Evolutionary conservation across 2,888 invertebrate species (phyloP).

Genomic region (Pheosia gnoma): DNA sequence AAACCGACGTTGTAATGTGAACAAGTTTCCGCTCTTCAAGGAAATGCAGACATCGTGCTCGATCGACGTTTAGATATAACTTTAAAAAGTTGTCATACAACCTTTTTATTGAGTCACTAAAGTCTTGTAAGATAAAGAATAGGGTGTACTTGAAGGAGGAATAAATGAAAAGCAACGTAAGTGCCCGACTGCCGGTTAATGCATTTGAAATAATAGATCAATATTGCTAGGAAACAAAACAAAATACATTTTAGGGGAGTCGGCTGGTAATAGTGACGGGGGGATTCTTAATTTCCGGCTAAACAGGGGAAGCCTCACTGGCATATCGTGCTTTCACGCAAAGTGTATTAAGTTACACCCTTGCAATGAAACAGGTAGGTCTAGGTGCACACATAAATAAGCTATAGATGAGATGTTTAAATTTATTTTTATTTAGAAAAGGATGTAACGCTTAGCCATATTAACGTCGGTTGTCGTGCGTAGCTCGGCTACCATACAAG

Average conservation of each 20-base stretch:
- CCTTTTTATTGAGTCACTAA: not conserved
- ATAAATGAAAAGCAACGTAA: not conserved
- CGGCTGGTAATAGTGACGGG: conserved; percentile 45
- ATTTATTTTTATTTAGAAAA: conserved; percentile 13
- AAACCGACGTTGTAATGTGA: conserved; percentile 33
- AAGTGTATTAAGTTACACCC: conserved; percentile 41
- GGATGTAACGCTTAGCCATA: conserved; percentile 44
- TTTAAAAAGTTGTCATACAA: conserved; percentile 12
- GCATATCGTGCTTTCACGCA: conserved; percentile 31
- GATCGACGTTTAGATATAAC: conserved; percentile 24
- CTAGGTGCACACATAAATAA: not conserved
- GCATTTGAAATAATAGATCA: conserved; percentile 48
- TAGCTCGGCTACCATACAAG: conserved; percentile 46
- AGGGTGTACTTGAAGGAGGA: not conserved
- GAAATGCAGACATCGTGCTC: conserved; percentile 21
- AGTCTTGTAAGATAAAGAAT: not conserved
- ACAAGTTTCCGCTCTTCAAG: conserved; percentile 37
- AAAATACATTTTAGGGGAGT: conserved; percentile 59
- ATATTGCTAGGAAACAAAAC: conserved; percentile 76
- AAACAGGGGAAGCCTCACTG: conserved; percentile 61
- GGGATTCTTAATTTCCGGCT: conserved; percentile 76
- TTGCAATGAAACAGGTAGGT: not conserved
- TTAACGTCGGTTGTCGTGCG: conserved; percentile 40
- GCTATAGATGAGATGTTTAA: not conserved
- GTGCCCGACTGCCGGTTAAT: not conserved